Base-by-base conservation (phyloP, 1,140 invertebrate species). In the Muscidifurax raptorellus region DNA sequence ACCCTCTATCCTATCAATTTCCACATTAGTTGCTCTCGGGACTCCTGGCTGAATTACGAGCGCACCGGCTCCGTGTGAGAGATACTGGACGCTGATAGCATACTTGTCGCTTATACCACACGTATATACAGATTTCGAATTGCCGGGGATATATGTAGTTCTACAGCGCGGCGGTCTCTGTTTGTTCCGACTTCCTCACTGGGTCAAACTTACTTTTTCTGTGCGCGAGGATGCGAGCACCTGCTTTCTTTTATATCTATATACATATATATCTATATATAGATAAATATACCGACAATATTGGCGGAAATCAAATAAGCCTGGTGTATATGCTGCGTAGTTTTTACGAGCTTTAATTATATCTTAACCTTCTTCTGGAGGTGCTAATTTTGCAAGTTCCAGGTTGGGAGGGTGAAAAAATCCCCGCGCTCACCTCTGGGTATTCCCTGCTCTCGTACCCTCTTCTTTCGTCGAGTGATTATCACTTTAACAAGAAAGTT, bases 11-110 rank as follows among this genome's bases (percentile, higher is more conserved):
- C 80, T 72, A 52, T 76, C 80, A 76, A 77, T 80, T 67, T 72
- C 78, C 78, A 77, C 75, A 77, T 77, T 77, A 77, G 75, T 77
- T 77, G 75, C 75, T 47, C 75, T 77, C 67, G 36, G 36, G 59
- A 36, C 59, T 66, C 66, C 67, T 77, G 28, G 30, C 59, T 83
- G 64, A 59, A 83, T 83, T 83, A 66, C 71, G 74, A 64, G 74
- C 52, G 6, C 15, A 59, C 15, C 52, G 18, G 30, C 27, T 36
- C n/a, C 80, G 28, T 30, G 12, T n/a, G 32, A 22, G 75, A 77
- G 75, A 77, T 77, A 77, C 75, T 40, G 15, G 75, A 52, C 44
- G 44, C 75, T 52, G 75, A 77, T 77, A 77, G 40, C 44, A 30
- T n/a, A 76, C 74, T 47, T 30, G 64, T 66, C 64, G 64, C 64